Evolutionary conservation across 2,888 invertebrate genomes (phyloP), one percentile per base, ranked within the genome.

Genomic region (Chymomyza amoena): DNA sequence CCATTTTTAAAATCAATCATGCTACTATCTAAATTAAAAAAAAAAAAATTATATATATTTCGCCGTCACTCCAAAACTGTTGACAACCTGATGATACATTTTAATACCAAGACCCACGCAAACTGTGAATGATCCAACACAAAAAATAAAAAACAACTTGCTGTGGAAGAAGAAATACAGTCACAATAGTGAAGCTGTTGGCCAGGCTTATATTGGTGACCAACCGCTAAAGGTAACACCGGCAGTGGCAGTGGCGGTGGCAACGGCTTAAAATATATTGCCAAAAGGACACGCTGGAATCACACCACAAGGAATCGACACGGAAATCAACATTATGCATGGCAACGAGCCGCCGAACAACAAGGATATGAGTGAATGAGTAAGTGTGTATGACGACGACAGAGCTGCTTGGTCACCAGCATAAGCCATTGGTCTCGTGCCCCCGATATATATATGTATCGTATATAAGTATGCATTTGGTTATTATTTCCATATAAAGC

Each of bases 261-360:
- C 83, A 85, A 81, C 78, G 83, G 87, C 81, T 83, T 78, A 75
- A 85, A 85, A 85, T 85, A 85, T 85, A 87, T 85, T 76, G 86
- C 69, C 82, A 70, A 81, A 87, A 84, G 85, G 84, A 84, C 77
- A 88, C 72, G 79, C 78, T 80, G 80, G 89, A 90, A 90, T 90
- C 89, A 89, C 90, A 91, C 91, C 91, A 87, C 89, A 87, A 91
- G 90, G 90, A 91, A 88, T 91, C 89, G 84, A 78, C 75, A 78
- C 78, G 77, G 80, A 89, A 90, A 90, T 89, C 88, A 88, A 87
- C 89, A 89, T 89, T 89, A 89, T 89, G 87, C 88, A 78, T 73
- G 76, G 70, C 70, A 73, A 69, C 68, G 69, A 72, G 74, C 69
- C 70, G 74, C 69, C 70, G 67, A 54, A 18, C 52, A 18, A 54